Percentiles rank a stretch among this genome's conserved stretches.
phyloP scores from a whole-genome alignment of 2,888 invertebrate species.

The Lasioglossum malachurum region DNA sequence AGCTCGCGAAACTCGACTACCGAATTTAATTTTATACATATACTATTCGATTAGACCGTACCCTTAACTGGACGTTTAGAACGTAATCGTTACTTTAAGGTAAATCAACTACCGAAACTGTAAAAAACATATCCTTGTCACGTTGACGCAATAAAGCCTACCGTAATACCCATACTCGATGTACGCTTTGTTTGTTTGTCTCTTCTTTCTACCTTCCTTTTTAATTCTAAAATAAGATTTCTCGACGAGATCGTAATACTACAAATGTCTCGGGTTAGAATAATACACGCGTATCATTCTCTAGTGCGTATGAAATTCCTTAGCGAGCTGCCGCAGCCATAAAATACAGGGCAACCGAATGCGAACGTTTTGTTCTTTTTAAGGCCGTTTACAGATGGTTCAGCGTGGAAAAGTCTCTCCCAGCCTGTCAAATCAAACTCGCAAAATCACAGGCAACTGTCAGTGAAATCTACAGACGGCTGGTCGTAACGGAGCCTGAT shows the following conservation, averaged over 20 bases:
- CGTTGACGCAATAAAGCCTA: slow-evolving; percentile 60
- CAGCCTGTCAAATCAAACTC: slow-evolving; percentile 29
- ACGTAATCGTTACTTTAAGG: slow-evolving; percentile 46
- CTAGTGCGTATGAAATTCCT: slow-evolving; percentile 49
- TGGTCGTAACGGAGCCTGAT: neutral
- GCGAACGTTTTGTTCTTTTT: slow-evolving; percentile 33
- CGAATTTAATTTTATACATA: slow-evolving; percentile 43
- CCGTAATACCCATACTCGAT: slow-evolving; percentile 71
- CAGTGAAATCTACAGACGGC: slow-evolving; percentile 12
- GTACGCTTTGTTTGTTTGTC: slow-evolving; percentile 37
- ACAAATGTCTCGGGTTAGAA: slow-evolving; percentile 67
- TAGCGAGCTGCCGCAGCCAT: slow-evolving; percentile 67
- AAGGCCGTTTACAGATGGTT: slow-evolving; percentile 54
- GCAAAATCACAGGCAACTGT: slow-evolving; percentile 32
- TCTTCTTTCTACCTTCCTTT: neutral
- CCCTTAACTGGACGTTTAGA: slow-evolving; percentile 42
- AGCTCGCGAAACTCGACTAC: slow-evolving; percentile 38
- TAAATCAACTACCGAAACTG: slow-evolving; percentile 46
- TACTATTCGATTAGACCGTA: slow-evolving; percentile 52
- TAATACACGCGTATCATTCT: slow-evolving; percentile 45
- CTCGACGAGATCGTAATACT: slow-evolving; percentile 81
- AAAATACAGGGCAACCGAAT: slow-evolving; percentile 41
- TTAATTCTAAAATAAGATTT: slow-evolving; percentile 73
- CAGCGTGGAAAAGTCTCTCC: slow-evolving; percentile 32
- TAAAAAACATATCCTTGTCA: slow-evolving; percentile 43